Percentiles rank a stretch among this genome's conserved stretches.
Conservation (phyloP, 2,797 vertebrate species). For the Hoplostethus atlanticus region DNA sequence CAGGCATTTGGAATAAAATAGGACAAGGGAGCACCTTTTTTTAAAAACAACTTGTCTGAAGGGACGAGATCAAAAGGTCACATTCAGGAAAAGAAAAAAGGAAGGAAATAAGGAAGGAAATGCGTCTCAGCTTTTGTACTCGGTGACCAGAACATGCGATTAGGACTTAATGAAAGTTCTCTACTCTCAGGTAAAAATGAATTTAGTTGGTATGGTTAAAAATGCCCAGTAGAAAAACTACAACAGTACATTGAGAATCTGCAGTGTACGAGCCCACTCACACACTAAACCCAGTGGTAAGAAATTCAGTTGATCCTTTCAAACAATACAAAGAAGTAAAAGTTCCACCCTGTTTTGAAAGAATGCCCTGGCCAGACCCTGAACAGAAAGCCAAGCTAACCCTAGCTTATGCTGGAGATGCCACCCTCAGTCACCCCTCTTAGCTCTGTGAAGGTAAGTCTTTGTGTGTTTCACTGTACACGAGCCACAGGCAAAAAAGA, state of each 20-base stretch:
- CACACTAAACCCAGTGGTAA: slow-evolving; percentile 48
- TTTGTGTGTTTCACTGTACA: slow-evolving; percentile 54
- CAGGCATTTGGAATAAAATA: slow-evolving; percentile 40
- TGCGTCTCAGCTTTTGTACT: slow-evolving; percentile 49
- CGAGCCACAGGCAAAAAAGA: slow-evolving; percentile 50
- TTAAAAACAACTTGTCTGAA: slow-evolving; percentile 59
- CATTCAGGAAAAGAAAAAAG: slow-evolving; percentile 64
- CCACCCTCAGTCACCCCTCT: slow-evolving; percentile 61
- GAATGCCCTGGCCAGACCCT: slow-evolving; percentile 77
- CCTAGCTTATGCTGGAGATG: slow-evolving; percentile 71
- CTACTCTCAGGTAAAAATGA: slow-evolving; percentile 34
- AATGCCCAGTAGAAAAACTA: slow-evolving; percentile 79
- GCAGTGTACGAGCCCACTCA: slow-evolving; percentile 42
- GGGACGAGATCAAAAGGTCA: slow-evolving; percentile 61
- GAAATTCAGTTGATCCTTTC: slow-evolving; percentile 47
- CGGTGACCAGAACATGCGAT: slow-evolving; percentile 35
- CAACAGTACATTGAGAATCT: slow-evolving; percentile 63
- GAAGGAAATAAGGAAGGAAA: slow-evolving; percentile 9
- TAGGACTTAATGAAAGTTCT: slow-evolving; percentile 10
- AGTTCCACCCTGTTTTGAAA: slow-evolving; percentile 82
- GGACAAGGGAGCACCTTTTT: slow-evolving; percentile 63
- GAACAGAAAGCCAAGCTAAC: slow-evolving; percentile 70
- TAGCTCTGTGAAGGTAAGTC: slow-evolving; percentile 53
- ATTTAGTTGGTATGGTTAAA: slow-evolving; percentile 53
- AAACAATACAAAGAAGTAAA: slow-evolving; percentile 63